phyloP scores from a whole-genome alignment of 2,888 invertebrate genomes.

The Stictocephala bisonia region DNA sequence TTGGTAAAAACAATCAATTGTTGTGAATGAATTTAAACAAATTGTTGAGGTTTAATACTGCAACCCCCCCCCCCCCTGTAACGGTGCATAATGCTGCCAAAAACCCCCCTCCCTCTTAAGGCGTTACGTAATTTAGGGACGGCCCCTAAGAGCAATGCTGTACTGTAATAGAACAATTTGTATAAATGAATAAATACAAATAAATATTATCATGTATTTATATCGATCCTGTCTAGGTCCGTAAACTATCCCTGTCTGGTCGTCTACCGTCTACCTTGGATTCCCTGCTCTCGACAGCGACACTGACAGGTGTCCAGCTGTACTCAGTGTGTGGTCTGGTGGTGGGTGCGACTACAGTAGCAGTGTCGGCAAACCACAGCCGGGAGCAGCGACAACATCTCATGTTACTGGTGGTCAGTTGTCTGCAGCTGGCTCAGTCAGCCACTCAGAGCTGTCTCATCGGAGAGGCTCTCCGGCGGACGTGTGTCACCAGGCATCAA shows the following conservation, averaged over 20 bases:
- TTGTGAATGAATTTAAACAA: too few relatives aligned
- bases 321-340: constrained; percentile 67
- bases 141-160: constrained; percentile 59
- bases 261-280: constrained; percentile 65
- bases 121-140: too few relatives aligned
- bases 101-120: too few relatives aligned
- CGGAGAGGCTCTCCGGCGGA: constrained; percentile 66
- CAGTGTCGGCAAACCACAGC: constrained; percentile 54
- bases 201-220: too few relatives aligned
- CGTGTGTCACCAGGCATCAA: constrained; percentile 66
- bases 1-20: too few relatives aligned
- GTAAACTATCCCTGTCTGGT: constrained; percentile 66
- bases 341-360: constrained; percentile 64
- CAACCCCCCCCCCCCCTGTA: too few relatives aligned
- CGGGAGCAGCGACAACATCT: constrained; percentile 62
- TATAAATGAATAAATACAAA: too few relatives aligned
- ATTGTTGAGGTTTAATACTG: too few relatives aligned
- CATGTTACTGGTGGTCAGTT: constrained; percentile 65
- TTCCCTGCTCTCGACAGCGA: constrained; percentile 64
- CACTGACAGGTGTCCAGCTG: constrained; percentile 66
- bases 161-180: too few relatives aligned
- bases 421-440: constrained; percentile 66
- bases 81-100: too few relatives aligned
- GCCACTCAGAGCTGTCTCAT: constrained; percentile 66
- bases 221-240: constrained; percentile 63